Evolutionary conservation across 2,888 invertebrate genomes (phyloP), one percentile per base, ranked within the genome.

Genomic region (Acholoe squamosa): DNA sequence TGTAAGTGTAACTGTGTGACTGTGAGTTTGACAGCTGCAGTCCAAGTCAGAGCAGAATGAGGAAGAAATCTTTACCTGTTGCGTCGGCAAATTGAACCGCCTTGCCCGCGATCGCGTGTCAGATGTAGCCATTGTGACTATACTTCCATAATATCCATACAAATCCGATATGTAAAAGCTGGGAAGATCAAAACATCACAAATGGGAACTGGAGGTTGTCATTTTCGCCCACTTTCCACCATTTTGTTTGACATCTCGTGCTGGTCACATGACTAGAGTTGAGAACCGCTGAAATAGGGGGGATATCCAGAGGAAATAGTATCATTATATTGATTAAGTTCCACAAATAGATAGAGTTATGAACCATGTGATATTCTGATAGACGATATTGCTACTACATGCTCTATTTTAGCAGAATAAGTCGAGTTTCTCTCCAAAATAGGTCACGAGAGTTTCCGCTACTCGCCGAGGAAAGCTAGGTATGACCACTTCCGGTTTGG

Each of bases 11-110:
- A n/a, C n/a, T n/a, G n/a, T n/a, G n/a, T n/a, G n/a, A n/a, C n/a
- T n/a, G n/a, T n/a, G n/a, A n/a, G 43, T 80, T 80, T 34, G 80
- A 43, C 33, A 80, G 33, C 33, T 80, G 80, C 80, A n/a, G 14
- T 14, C n/a, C 12, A 16, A n/a, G 33, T 33, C 43, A 43, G 5
- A 10, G 12, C 43, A 43, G 0, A 80, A 80, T 14, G 0, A 43
- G 89, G 90, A 67, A 89, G 51, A 52, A 93, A 33, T 16, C 28
- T 92, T 94, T 96, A 97, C 97, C 96, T 98, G 98, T 96, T 98
- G 98, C 28, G 98, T 98, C 84, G 93, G 93, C 89, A 94, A 91
- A 91, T 94, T 94, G 89, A 93, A 93, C n/a, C 91, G 92, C 84
- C 91, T 93, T 67, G 89, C 91, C 0, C 93, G 92, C 22, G 61